These are phyloP conservation scores for Punctoribates punctum DNA, from an alignment of 2,888 invertebrate genomes.

Conservation along the genomic window DNA sequence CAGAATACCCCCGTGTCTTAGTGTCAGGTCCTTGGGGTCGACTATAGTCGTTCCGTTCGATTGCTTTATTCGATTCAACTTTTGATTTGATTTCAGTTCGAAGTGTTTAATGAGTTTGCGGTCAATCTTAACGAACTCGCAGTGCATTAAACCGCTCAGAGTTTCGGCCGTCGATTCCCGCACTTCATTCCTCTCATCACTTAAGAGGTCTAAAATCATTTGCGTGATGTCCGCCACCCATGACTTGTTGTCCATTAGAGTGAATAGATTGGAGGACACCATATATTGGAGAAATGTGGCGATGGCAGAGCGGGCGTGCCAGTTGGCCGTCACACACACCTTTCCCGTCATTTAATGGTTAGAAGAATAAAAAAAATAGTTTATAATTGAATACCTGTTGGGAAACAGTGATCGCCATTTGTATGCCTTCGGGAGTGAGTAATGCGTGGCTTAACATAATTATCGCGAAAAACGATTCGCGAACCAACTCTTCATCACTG, in stretches of 20 bases:
- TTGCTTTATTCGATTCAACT: constrained; percentile 57
- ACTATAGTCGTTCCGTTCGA: constrained; percentile 40
- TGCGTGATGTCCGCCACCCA: constrained; percentile 57
- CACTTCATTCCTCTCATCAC: constrained; percentile 67
- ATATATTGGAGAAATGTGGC: constrained; percentile 57
- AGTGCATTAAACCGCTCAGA: constrained; percentile 79
- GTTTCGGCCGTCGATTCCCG: constrained; percentile 75
- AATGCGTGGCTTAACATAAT: constrained; percentile 66
- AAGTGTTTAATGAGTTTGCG: constrained; percentile 51
- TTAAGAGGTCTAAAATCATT: constrained; percentile 64
- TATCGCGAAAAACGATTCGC: constrained; percentile 64
- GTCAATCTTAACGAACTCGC: constrained; percentile 64
- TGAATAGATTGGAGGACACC: constrained; percentile 59
- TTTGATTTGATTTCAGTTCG: constrained; percentile 44
- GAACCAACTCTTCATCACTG: constrained; percentile 70
- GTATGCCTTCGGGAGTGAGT: constrained; percentile 61
- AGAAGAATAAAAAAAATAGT: neutral
- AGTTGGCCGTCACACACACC: constrained; percentile 51
- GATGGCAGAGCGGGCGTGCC: constrained; percentile 58
- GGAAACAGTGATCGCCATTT: constrained; percentile 61
- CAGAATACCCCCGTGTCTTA: constrained; percentile 73
- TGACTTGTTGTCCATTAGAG: constrained; percentile 51
- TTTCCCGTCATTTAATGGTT: constrained; percentile 7
- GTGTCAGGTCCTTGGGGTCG: constrained; percentile 50
- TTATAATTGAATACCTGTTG: constrained; percentile 54